A percentile compares a stretch with the other conserved stretches of the same genome.
Evolutionary conservation across 1,140 invertebrate species (phyloP).

Genomic region (Conopomorpha cramerella): DNA sequence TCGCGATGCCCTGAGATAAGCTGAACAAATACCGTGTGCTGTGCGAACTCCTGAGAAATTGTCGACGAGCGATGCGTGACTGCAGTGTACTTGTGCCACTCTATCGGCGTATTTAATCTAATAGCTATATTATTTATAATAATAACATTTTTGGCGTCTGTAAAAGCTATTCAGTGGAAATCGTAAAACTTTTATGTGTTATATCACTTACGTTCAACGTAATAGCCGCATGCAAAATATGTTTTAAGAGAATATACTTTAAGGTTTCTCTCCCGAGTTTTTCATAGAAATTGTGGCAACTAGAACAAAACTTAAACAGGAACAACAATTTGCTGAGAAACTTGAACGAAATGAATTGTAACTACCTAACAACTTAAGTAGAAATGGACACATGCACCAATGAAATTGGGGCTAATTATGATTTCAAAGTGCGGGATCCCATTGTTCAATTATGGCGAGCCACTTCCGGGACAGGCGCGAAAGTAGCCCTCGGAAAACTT

Average conservation of each 20-base stretch:
- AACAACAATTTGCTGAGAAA: no score
- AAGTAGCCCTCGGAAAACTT: slow-evolving; percentile 7
- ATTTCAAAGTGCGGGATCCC: slow-evolving; percentile 10
- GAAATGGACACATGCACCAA: slow-evolving; percentile 17
- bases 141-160: no score
- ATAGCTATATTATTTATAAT: no score
- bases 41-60: not conserved
- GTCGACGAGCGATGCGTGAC: not conserved
- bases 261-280: no score
- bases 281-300: no score
- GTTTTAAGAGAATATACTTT: no score
- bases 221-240: no score
- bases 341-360: no score
- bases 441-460: slow-evolving; percentile 30
- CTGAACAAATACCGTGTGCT: slow-evolving; percentile 26
- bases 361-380: no score
- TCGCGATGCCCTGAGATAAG: slow-evolving; percentile 33
- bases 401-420: slow-evolving; percentile 16
- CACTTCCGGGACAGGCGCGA: slow-evolving; percentile 34
- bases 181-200: slow-evolving; percentile 5
- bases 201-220: no score
- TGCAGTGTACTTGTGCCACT: not conserved
- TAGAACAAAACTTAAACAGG: no score
- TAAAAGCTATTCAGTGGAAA: no score
- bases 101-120: not conserved